These are phyloP conservation scores for Cotesia glomerata DNA, from an alignment of 1,140 invertebrate genomes.

Conservation along the genomic window DNA sequence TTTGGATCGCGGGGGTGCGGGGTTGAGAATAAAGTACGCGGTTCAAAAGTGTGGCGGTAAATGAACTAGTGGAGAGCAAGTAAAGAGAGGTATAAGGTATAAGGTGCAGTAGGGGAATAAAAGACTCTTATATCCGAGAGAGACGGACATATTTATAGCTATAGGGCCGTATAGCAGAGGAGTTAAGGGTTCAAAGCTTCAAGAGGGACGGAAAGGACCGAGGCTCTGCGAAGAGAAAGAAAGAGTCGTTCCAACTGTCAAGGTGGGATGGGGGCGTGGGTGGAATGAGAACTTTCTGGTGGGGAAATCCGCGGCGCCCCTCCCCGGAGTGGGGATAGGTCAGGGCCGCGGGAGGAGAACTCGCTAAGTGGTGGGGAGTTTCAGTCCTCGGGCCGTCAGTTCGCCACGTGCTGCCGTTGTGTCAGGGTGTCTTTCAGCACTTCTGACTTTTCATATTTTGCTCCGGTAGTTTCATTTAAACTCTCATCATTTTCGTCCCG, in stretches of 20 bases:
- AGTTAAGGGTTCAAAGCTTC: neutral
- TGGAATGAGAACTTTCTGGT: conserved; percentile 47
- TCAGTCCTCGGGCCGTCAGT: conserved; percentile 54
- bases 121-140: conserved; percentile 18
- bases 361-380: conserved; percentile 27
- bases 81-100: conserved; percentile 8
- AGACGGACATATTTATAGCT: too few relatives aligned
- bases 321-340: conserved; percentile 47
- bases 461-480: neutral
- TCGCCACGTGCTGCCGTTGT: conserved; percentile 61
- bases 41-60: neutral
- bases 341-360: conserved; percentile 38
- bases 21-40: neutral
- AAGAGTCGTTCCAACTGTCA: conserved; percentile 31
- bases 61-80: conserved; percentile 17
- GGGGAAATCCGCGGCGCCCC: conserved; percentile 42
- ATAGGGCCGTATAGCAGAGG: neutral
- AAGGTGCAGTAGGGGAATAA: conserved; percentile 29
- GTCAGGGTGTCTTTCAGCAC: conserved; percentile 49
- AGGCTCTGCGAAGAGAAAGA: conserved; percentile 30
- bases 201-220: conserved; percentile 27
- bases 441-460: neutral
- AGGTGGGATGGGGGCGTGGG: conserved; percentile 57
- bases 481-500: neutral
- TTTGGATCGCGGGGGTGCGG: neutral